These are phyloP conservation scores for Chorisops tibialis DNA, from an alignment of 2,888 invertebrate species.

Conservation along the genomic window DNA sequence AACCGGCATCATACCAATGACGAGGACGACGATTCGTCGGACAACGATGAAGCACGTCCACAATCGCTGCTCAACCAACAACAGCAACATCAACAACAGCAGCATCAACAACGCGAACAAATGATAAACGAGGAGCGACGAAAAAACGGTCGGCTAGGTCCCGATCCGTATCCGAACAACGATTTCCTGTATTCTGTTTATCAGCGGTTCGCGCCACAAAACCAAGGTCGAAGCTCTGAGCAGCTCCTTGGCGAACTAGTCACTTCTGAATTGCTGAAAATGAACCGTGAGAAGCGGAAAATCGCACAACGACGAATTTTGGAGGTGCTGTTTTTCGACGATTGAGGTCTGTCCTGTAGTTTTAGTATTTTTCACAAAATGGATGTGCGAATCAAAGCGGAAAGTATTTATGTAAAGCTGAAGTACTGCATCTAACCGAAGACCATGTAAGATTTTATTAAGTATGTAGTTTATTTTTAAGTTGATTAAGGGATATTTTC, in stretches of 20 bases:
- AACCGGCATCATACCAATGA: slow-evolving; percentile 26
- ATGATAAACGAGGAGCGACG: slow-evolving; percentile 32
- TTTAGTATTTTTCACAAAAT: too few species aligned
- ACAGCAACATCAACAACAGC: slow-evolving; percentile 34
- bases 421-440: too few species aligned
- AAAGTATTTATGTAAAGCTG: too few species aligned
- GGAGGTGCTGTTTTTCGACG: slow-evolving; percentile 51
- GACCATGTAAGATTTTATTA: too few species aligned
- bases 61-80: not conserved
- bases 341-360: too few species aligned
- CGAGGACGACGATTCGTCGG: slow-evolving; percentile 15
- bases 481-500: too few species aligned
- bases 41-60: not conserved
- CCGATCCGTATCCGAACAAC: slow-evolving; percentile 36
- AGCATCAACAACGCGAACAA: slow-evolving; percentile 34
- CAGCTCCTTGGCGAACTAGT: slow-evolving; percentile 51
- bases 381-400: too few species aligned
- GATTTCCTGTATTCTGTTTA: slow-evolving; percentile 49
- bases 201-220: slow-evolving; percentile 45
- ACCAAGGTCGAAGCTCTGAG: slow-evolving; percentile 47
- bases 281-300: slow-evolving; percentile 50
- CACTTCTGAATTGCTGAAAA: slow-evolving; percentile 50
- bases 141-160: slow-evolving; percentile 28
- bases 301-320: slow-evolving; percentile 49
- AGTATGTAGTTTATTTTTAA: too few species aligned